Conservation (phyloP, 2,888 invertebrate genomes). For the Biston betularia region DNA sequence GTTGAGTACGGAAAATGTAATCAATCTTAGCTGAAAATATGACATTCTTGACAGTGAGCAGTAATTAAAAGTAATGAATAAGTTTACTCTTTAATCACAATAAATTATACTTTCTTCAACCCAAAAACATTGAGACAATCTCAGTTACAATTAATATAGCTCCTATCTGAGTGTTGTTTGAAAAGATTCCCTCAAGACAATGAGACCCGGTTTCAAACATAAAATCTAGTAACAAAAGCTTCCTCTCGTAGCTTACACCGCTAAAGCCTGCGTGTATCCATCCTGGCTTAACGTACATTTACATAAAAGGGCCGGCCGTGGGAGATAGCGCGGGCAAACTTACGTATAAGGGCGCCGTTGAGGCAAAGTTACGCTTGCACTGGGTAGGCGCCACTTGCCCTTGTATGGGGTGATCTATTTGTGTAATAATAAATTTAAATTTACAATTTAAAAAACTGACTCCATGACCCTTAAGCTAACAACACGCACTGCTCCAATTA, state of each 20-base stretch:
- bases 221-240: conserved; percentile 20
- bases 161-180: conserved; percentile 16
- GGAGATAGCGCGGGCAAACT: conserved; percentile 29
- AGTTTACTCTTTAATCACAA: not conserved
- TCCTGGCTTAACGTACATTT: conserved; percentile 48
- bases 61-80: too few relatives aligned
- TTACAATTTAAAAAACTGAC: too few relatives aligned
- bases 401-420: not conserved
- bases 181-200: conserved; percentile 17
- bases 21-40: too few relatives aligned
- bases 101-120: too few relatives aligned
- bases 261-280: conserved; percentile 25
- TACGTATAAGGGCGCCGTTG: conserved; percentile 1
- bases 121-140: conserved; percentile 4
- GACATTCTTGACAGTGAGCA: too few relatives aligned
- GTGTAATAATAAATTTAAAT: too few relatives aligned
- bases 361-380: not conserved
- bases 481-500: too few relatives aligned
- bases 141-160: conserved; percentile 18
- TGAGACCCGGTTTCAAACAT: conserved; percentile 5
- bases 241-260: conserved; percentile 24
- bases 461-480: too few relatives aligned
- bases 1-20: too few relatives aligned
- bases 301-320: conserved; percentile 48
- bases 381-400: conserved; percentile 13